A percentile compares a stretch with the other conserved stretches of the same genome.
These are phyloP conservation scores for Euleptes europaea DNA, from an alignment of 2,113 vertebrate species.

Conservation along the genomic window DNA sequence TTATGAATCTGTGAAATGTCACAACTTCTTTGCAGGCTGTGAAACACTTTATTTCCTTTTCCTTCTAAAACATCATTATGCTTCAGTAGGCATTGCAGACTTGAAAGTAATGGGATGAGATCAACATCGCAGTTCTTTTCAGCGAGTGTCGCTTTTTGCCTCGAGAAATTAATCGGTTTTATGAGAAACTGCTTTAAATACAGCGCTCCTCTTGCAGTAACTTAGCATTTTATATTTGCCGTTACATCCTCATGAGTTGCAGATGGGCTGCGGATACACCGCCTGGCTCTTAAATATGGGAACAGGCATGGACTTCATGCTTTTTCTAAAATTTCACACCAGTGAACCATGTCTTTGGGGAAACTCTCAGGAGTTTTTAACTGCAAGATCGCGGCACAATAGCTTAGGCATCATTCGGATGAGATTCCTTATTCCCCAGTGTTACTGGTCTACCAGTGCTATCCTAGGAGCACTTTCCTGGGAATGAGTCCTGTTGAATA, in stretches of 20 bases:
- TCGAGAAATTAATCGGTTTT: constrained; percentile 47
- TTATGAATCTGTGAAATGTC: constrained; percentile 53
- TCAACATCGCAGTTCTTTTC: constrained; percentile 44
- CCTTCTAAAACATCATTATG: constrained; percentile 21
- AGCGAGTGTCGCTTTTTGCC: constrained; percentile 35
- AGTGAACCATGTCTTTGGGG: not conserved
- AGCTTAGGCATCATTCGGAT: too few relatives aligned
- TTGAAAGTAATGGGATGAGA: constrained; percentile 51
- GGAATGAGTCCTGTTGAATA: too few relatives aligned
- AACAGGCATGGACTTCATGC: not conserved
- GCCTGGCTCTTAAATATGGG: not conserved
- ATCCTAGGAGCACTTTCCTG: too few relatives aligned
- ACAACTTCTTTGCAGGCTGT: constrained; percentile 40
- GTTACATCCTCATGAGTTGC: not conserved
- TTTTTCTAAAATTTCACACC: not conserved
- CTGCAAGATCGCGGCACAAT: not conserved
- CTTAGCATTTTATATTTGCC: not conserved
- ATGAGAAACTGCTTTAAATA: constrained; percentile 53
- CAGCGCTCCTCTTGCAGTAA: not conserved
- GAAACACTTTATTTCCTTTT: constrained; percentile 35
- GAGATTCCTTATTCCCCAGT: too few relatives aligned
- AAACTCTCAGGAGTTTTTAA: not conserved
- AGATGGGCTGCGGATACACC: not conserved
- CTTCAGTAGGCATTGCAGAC: constrained; percentile 28
- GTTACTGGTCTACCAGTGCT: too few relatives aligned